Conservation (phyloP, 2,113 vertebrate species). For the Alligator sinensis region DNA sequence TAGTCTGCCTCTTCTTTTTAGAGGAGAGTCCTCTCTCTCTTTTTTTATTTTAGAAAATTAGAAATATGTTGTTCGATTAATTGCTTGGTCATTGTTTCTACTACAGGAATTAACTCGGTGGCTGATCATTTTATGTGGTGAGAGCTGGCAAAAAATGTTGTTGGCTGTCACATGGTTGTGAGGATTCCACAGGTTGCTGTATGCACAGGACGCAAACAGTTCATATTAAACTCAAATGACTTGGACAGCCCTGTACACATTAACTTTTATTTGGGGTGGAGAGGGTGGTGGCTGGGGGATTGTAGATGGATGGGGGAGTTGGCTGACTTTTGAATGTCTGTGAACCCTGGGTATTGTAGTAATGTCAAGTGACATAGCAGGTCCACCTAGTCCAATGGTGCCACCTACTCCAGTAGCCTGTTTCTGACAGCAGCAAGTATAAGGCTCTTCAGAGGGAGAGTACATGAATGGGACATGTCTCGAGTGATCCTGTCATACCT, state of each 20-base stretch:
- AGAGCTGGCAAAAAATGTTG: constrained; percentile 4
- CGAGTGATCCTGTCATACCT: too few species aligned
- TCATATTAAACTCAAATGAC: constrained; percentile 68
- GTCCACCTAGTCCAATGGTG: too few species aligned
- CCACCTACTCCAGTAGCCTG: too few species aligned
- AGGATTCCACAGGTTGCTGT: constrained; percentile 48
- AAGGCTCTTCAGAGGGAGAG: too few species aligned
- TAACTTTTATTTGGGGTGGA: background rate
- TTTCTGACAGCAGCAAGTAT: too few species aligned
- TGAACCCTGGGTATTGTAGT: background rate
- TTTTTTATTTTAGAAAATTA: constrained; percentile 47
- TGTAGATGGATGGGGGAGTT: background rate
- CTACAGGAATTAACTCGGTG: constrained; percentile 21
- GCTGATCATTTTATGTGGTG: constrained; percentile 26
- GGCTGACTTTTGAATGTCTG: background rate
- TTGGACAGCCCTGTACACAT: background rate
- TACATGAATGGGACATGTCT: too few species aligned
- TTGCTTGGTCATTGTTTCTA: constrained; percentile 61
- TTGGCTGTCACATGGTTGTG: constrained; percentile 41
- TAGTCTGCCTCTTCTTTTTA: constrained; percentile 51
- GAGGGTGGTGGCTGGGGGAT: background rate
- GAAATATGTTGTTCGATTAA: constrained; percentile 32
- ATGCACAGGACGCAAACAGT: constrained; percentile 49
- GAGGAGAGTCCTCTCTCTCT: background rate
- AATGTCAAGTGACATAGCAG: background rate